These are phyloP conservation scores for Psittacula derbiana DNA, from an alignment of 2,797 vertebrate genomes.

Conservation along the genomic window DNA sequence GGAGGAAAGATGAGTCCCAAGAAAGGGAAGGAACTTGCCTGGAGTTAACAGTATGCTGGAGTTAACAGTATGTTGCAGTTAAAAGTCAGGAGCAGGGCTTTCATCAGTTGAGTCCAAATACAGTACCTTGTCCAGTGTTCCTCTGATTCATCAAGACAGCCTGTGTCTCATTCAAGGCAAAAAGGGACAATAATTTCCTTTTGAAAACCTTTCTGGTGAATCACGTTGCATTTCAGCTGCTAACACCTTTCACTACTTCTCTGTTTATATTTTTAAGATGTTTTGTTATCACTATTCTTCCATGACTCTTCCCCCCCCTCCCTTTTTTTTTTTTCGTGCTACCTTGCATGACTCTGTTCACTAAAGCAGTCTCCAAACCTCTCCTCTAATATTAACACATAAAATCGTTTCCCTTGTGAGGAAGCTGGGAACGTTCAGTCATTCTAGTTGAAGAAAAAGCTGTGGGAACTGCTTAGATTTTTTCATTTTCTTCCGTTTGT, in stretches of 20 bases:
- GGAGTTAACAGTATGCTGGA: neutral
- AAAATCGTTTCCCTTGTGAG: neutral
- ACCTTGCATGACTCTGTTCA: neutral
- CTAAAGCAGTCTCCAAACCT: neutral
- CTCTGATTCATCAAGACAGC: neutral
- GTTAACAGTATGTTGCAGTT: accelerated
- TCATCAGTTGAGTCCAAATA: accelerated
- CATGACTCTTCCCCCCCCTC: neutral
- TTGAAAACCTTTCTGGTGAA: neutral
- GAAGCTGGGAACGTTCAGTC: neutral
- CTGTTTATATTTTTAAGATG: neutral
- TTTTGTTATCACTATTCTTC: neutral
- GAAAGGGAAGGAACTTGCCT: neutral
- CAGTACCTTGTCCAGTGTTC: neutral
- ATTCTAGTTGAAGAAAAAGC: neutral
- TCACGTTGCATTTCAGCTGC: neutral
- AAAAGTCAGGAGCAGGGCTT: neutral
- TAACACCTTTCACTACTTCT: neutral
- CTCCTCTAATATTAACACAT: neutral
- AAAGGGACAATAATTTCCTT: neutral
- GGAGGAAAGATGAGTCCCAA: neutral
- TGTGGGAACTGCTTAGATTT: neutral
- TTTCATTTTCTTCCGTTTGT: neutral
- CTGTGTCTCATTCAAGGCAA: neutral
- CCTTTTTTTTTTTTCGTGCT: neutral